Conservation (phyloP, 53 echinoderm and acorn worm species). For the Pentamera pediparva region DNA sequence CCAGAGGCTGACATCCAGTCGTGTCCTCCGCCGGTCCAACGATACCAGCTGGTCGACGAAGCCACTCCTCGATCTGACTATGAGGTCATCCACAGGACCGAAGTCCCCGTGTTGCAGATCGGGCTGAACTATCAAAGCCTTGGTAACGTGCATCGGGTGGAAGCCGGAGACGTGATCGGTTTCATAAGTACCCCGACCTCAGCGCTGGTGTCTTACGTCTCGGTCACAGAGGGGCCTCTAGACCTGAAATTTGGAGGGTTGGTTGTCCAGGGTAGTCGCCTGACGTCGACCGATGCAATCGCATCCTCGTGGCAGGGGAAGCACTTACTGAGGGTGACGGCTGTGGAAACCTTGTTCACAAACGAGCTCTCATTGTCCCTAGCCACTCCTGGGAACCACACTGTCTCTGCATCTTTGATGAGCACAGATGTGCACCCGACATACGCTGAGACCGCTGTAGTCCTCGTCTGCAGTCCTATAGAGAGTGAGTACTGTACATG, state of each 20-base stretch:
- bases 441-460: neutral
- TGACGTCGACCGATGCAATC: neutral
- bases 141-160: neutral
- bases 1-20: neutral
- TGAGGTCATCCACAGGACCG: neutral
- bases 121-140: neutral
- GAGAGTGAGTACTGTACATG: conserved; percentile 26
- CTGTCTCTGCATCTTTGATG: neutral
- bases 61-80: neutral
- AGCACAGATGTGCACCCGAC: neutral
- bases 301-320: neutral
- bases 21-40: neutral
- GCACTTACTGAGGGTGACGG: conserved; percentile 16
- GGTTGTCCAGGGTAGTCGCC: neutral
- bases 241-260: neutral
- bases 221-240: neutral
- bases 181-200: neutral
- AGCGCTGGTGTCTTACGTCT: conserved; percentile 10
- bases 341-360: neutral
- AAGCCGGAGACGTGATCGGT: conserved; percentile 17
- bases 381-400: neutral
- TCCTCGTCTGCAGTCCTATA: neutral
- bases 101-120: neutral
- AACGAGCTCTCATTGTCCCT: neutral
- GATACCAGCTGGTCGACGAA: neutral